Evolutionary conservation across 1,140 invertebrate genomes (phyloP), one percentile per base, ranked within the genome.

Genomic region (Drosophila repletoides): DNA sequence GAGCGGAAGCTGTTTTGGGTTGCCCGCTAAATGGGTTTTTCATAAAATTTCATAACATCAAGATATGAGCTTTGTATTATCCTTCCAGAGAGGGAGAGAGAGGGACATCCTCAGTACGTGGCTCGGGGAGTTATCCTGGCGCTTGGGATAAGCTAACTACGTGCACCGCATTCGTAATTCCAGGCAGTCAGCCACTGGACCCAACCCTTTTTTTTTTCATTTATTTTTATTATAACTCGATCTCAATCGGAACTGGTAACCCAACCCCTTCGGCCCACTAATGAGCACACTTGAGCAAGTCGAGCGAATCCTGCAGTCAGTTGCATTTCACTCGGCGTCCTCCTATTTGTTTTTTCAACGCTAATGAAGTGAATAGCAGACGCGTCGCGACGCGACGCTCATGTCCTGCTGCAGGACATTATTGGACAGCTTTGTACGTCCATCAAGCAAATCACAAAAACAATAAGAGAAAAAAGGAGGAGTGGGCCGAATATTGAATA

Each of bases 61-160:
- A 87, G 80, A 87, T 86, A 86, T 80, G 76, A 86, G 80, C 72
- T 87, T 86, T 86, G 72, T 73, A 87, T 87, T 86, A 76, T 84
- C 60, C 68, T 59, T n/a, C n/a, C 77, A 60, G 65, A 58, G 77
- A 46, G 55, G 33, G 73, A 63, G 56, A 29, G 38, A 34, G 24
- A 17, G 22, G 15, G 33, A 48, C 22, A 40, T 4, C 34, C 43
- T n/a, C n/a, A n/a, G n/a, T n/a, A n/a, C n/a, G n/a, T n/a, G n/a
- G n/a, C n/a, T n/a, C 21, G 60, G 56, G 65, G 71, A 59, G 34
- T 1, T 46, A 14, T 15, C 3, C 38, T 17, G 34, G 15, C 48
- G 41, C 12, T 10, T 24, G 3, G 36, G 21, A 2, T 48, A 38
- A 52, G 41, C 41, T 10, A 29, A 2, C 3, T 14, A 84, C 79